These are phyloP conservation scores for Cylas formicarius DNA, from an alignment of 1,140 invertebrate genomes.

Conservation along the genomic window DNA sequence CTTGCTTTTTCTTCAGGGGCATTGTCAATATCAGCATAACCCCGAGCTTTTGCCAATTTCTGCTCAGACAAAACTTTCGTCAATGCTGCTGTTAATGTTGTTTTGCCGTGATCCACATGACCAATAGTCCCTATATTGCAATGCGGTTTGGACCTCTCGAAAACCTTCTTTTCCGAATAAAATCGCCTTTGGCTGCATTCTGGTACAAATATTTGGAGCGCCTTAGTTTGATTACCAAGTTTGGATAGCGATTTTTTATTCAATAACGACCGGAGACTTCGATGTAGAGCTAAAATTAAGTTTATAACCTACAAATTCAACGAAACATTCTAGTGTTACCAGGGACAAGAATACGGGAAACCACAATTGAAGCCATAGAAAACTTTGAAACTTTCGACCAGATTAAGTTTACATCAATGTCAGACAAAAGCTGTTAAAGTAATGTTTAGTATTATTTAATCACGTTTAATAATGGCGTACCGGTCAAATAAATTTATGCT, in stretches of 20 bases:
- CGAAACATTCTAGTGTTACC: conserved; percentile 11
- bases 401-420: no score
- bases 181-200: conserved; percentile 18
- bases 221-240: conserved; percentile 20
- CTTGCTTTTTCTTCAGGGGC: conserved; percentile 94
- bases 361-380: conserved; percentile 26
- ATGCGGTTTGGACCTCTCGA: conserved; percentile 81
- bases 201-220: conserved; percentile 20
- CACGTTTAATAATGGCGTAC: no score
- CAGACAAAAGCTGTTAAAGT: no score
- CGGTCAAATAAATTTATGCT: no score
- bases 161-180: conserved; percentile 50
- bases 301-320: conserved; percentile 1
- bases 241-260: conserved; percentile 14
- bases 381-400: no score
- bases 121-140: conserved; percentile 98
- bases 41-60: conserved; percentile 73
- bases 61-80: conserved; percentile 82
- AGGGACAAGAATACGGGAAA: conserved; percentile 20
- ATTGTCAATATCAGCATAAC: conserved; percentile 96
- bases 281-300: conserved; percentile 17
- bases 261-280: conserved; percentile 16
- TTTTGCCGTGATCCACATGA: conserved; percentile 99
- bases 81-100: conserved; percentile 96
- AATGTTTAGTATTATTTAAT: no score